Conservation (phyloP, 2,888 invertebrate genomes). For the Tanytarsus gracilentus region DNA sequence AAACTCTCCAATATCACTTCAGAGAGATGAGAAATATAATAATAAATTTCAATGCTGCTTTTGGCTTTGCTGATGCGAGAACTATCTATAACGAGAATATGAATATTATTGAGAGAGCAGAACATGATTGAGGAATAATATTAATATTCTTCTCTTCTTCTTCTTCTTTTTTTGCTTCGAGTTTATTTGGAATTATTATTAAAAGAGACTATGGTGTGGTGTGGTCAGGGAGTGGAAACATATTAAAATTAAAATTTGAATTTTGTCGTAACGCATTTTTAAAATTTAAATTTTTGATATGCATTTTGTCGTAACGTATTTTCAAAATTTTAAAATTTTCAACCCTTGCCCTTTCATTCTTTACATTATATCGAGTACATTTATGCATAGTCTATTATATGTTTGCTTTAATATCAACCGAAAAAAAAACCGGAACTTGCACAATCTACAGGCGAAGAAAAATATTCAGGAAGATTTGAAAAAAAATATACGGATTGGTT, state of each 20-base stretch:
- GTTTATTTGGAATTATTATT: conserved; percentile 24
- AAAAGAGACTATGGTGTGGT: conserved; percentile 13
- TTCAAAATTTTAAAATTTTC: too few relatives aligned
- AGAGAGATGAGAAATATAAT: not conserved
- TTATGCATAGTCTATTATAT: conserved; percentile 22
- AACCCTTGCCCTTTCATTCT: too few relatives aligned
- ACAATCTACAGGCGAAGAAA: too few relatives aligned
- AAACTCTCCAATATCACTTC: too few relatives aligned
- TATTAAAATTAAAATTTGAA: not conserved
- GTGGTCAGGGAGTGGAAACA: not conserved
- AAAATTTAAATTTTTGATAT: too few relatives aligned
- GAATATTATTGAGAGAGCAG: not conserved
- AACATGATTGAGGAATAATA: conserved; percentile 14
- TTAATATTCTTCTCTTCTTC: not conserved
- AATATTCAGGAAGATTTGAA: too few relatives aligned
- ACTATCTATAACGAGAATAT: too few relatives aligned
- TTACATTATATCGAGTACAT: conserved; percentile 1
- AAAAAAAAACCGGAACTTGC: not conserved
- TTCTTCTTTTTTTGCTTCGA: not conserved
- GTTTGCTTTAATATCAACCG: conserved; percentile 14
- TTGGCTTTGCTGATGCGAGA: too few relatives aligned
- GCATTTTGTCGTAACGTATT: too few relatives aligned
- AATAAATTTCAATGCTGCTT: not conserved
- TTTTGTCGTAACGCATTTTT: too few relatives aligned
- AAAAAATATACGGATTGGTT: conserved; percentile 18